Base-by-base conservation (phyloP, 2,797 vertebrate genomes). In the Kryptopterus vitreolus region DNA sequence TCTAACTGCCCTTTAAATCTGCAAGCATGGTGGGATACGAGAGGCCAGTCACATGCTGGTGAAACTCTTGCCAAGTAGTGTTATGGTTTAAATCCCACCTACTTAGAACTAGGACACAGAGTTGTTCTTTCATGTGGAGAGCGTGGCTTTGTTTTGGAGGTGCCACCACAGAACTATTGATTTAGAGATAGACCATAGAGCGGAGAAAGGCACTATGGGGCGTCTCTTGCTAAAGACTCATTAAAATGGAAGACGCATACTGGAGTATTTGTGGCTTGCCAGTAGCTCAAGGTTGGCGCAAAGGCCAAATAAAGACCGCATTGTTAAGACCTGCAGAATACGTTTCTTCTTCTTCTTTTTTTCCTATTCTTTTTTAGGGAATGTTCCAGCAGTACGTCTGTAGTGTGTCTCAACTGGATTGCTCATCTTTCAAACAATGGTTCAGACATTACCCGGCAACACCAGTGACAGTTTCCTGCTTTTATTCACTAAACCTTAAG, bases 241-340 rank as follows among this genome's bases (percentile, higher is more conserved):
- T 84, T 83, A 82, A 77, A 52, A 89, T 87, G 87, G 63, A 63
- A 81, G 80, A 82, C 35, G 79, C 71, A 78, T 75, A 76, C 82
- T 71, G 11, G 48, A 72, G 62, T 48, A 52, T 71, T 81, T 76
- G 80, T 77, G 81, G 53, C 72, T 22, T 84, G 78, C 76, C 72
- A 80, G 61, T 43, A 75, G 70, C 80, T 77, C 61, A 76, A 63
- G 76, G 71, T 80, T 83, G 62, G 66, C 8, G 31, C 70, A 78
- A 80, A 80, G 61, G 61, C 78, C 72, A 69, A 85, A 84, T 80
- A 86, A 86, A 77, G 83, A 65, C 15, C 20, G 79, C 58, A 83
- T 81, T 87, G 78, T 80, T 80, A 29, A 31, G 65, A 85, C 65
- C 66, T 71, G 63, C 43, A 26, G 62, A 73, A 83, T 72, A 75